phyloP scores from a whole-genome alignment of 37 sponge, comb jelly and placozoan genomes.

The Cliona cf. orientalis region DNA sequence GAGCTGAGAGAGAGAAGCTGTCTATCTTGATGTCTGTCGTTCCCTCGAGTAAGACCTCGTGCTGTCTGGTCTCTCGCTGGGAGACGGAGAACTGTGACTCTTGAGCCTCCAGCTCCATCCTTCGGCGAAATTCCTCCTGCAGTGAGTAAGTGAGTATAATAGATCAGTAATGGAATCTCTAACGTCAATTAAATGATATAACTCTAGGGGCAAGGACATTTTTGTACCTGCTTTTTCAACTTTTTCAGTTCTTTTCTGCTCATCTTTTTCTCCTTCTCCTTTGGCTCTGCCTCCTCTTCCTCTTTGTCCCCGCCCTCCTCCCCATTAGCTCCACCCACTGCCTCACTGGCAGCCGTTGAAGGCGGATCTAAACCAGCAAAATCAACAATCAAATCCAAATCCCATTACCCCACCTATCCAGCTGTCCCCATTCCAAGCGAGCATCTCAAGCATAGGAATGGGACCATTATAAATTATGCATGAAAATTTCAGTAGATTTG shows the following conservation, averaged over 20 bases:
- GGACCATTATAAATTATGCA: too few species aligned
- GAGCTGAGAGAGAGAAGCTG: slow-evolving; percentile 93
- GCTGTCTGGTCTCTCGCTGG: slow-evolving; percentile 55
- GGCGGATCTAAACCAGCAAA: too few species aligned
- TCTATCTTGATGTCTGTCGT: slow-evolving; percentile 73
- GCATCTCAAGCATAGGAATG: too few species aligned
- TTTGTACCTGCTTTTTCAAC: slow-evolving; percentile 66
- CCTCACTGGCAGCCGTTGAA: neutral
- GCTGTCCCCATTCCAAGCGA: too few species aligned
- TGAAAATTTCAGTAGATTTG: too few species aligned
- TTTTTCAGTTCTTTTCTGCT: slow-evolving; percentile 54
- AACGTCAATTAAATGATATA: neutral
- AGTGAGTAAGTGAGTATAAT: neutral
- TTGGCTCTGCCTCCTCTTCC: neutral
- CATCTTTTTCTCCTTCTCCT: slow-evolving; percentile 43
- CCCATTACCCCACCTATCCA: too few species aligned
- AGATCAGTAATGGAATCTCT: neutral
- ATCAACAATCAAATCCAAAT: too few species aligned
- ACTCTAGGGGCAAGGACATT: neutral
- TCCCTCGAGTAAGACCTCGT: slow-evolving; percentile 26
- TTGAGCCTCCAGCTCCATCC: slow-evolving; percentile 19
- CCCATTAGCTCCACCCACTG: neutral
- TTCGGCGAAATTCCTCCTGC: slow-evolving; percentile 38
- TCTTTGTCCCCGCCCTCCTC: neutral
- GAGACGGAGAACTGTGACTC: slow-evolving; percentile 76